phyloP scores from a whole-genome alignment of 2,113 vertebrate genomes.

The Salvelinus sp. region DNA sequence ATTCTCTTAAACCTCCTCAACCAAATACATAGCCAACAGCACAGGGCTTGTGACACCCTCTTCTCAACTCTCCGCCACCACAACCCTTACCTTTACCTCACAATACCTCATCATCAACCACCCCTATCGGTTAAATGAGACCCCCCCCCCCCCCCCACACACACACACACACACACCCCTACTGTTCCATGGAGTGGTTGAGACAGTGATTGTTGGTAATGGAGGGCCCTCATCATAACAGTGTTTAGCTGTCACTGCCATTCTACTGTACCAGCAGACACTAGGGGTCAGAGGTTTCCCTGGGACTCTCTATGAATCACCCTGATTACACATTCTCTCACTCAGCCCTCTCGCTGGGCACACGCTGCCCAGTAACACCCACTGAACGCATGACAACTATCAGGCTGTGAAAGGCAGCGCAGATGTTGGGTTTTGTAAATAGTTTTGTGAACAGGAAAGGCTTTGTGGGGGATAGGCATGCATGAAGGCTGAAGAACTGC shows the following conservation, averaged over 20 bases:
- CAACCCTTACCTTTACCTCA: too few species aligned
- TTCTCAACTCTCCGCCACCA: background rate
- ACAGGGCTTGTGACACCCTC: background rate
- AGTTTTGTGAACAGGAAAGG: constrained; percentile 55
- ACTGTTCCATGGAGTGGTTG: constrained; percentile 54
- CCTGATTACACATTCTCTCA: constrained; percentile 73
- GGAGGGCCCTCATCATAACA: constrained; percentile 62
- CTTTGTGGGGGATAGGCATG: constrained; percentile 61
- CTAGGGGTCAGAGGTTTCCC: constrained; percentile 52
- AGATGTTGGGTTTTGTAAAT: constrained; percentile 73
- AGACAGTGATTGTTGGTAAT: constrained; percentile 62
- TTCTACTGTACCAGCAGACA: constrained; percentile 60
- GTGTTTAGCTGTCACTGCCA: constrained; percentile 60
- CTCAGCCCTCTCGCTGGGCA: constrained; percentile 55
- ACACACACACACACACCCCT: constrained; percentile 11
- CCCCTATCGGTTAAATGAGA: constrained; percentile 33
- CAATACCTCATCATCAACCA: constrained; percentile 21
- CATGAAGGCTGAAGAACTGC: constrained; percentile 50
- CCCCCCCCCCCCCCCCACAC: background rate
- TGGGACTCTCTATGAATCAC: constrained; percentile 63
- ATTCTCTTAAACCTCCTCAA: background rate
- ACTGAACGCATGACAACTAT: constrained; percentile 60
- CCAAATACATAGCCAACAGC: background rate
- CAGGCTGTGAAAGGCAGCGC: constrained; percentile 62
- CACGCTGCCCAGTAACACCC: constrained; percentile 61